A percentile compares a stretch with the other conserved stretches of the same genome.
Conservation (phyloP, 1,140 invertebrate species). For the Lutraria rhynchaena region DNA sequence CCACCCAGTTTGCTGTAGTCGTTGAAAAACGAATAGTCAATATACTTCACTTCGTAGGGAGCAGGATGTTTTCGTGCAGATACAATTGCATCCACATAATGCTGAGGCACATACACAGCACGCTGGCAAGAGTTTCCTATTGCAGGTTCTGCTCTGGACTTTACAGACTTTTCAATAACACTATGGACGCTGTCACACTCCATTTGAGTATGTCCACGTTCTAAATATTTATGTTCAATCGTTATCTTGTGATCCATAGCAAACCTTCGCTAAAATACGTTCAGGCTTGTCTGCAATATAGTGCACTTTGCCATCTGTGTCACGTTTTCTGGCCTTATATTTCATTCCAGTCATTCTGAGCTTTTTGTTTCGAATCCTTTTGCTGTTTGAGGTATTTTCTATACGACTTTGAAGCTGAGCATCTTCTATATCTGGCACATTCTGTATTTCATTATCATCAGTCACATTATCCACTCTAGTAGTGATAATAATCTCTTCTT, state of each 20-base stretch:
- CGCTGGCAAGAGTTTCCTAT: not conserved
- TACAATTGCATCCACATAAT: not conserved
- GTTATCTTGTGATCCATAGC: constrained; percentile 68
- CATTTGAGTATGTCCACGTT: constrained; percentile 82
- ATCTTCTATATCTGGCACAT: too few species aligned
- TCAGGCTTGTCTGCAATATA: too few species aligned
- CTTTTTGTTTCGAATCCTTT: too few species aligned
- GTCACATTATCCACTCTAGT: too few species aligned
- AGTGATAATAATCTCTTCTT: too few species aligned
- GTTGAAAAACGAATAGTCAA: not conserved
- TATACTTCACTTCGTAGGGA: not conserved
- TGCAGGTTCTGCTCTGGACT: not conserved
- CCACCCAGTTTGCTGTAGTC: not conserved
- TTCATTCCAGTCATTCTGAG: constrained; percentile 9
- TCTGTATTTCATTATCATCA: too few species aligned
- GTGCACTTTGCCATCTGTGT: too few species aligned
- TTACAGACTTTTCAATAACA: not conserved
- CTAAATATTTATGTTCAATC: constrained; percentile 81
- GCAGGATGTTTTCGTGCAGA: not conserved
- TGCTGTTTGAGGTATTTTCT: too few species aligned
- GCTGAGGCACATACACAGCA: not conserved
- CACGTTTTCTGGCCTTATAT: not conserved
- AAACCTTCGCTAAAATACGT: too few species aligned
- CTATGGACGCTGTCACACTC: constrained; percentile 80
- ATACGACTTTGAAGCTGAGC: too few species aligned